phyloP scores from a whole-genome alignment of 2,113 vertebrate species.

The Rhea americana region DNA sequence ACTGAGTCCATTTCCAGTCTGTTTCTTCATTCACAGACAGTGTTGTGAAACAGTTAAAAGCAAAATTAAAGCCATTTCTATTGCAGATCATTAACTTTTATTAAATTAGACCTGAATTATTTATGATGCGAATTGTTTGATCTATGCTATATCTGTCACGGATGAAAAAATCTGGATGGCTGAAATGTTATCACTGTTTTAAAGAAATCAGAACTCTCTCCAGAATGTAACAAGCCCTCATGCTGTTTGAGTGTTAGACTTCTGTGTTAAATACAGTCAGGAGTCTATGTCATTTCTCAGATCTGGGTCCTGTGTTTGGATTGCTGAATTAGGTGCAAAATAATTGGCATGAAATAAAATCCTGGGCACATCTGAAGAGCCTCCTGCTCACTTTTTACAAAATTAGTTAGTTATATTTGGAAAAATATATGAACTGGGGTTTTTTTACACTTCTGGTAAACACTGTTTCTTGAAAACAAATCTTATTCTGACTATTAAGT shows the following conservation, averaged over 20 bases:
- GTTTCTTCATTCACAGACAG: neutral
- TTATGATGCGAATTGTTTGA: slow-evolving; percentile 63
- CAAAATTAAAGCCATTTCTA: slow-evolving; percentile 50
- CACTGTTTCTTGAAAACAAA: neutral
- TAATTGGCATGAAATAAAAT: slow-evolving; percentile 59
- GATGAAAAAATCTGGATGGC: slow-evolving; percentile 49
- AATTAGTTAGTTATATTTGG: neutral
- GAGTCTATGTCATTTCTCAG: slow-evolving; percentile 66
- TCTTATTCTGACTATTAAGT: slow-evolving; percentile 29
- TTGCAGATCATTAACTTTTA: slow-evolving; percentile 54
- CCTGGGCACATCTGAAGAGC: slow-evolving; percentile 51
- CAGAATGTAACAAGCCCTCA: slow-evolving; percentile 53
- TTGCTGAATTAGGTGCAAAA: slow-evolving; percentile 60
- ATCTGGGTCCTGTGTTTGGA: slow-evolving; percentile 59
- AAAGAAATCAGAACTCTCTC: slow-evolving; percentile 51
- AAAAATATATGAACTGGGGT: neutral
- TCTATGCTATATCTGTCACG: slow-evolving; percentile 59
- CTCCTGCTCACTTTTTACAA: slow-evolving; percentile 50
- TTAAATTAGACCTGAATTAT: slow-evolving; percentile 68
- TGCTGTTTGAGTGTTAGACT: slow-evolving; percentile 67
- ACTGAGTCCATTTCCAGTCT: neutral
- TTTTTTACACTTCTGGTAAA: neutral
- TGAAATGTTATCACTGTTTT: slow-evolving; percentile 51
- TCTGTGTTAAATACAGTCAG: slow-evolving; percentile 58
- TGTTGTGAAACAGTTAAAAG: slow-evolving; percentile 56